Evolutionary conservation across 2,888 invertebrate species (phyloP).

Genomic region (Pseudococcus jackbeardsleyi): DNA sequence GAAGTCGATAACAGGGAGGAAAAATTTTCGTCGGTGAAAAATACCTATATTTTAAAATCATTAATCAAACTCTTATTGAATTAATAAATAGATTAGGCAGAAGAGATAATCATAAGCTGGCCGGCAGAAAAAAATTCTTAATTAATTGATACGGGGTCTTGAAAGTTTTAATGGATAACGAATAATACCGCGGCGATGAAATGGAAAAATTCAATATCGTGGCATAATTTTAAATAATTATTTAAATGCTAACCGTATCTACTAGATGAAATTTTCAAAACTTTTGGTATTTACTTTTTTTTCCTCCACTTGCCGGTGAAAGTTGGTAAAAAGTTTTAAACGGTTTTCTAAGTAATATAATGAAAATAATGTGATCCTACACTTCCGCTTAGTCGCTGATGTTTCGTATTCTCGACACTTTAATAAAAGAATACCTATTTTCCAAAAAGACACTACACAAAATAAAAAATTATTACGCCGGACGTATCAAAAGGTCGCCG

Average conservation of each 20-base stretch:
- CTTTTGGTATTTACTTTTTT: constrained; percentile 37
- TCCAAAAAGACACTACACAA: constrained; percentile 11
- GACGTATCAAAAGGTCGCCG: background rate
- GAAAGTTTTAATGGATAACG: constrained; percentile 39
- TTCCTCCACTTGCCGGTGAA: constrained; percentile 7
- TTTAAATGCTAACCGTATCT: constrained; percentile 26
- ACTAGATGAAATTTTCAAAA: constrained; percentile 45
- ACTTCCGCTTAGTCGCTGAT: constrained; percentile 33
- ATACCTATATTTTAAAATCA: background rate
- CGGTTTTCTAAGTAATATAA: constrained; percentile 40
- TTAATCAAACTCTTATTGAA: constrained; percentile 49
- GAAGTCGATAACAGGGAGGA: background rate
- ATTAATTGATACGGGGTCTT: constrained; percentile 31
- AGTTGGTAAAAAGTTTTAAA: constrained; percentile 43
- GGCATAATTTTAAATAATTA: constrained; percentile 42
- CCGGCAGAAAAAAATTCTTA: constrained; percentile 14
- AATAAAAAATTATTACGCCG: constrained; percentile 19
- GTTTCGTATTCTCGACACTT: constrained; percentile 31
- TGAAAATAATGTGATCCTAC: constrained; percentile 45
- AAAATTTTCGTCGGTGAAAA: too few species aligned
- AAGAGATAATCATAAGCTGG: background rate
- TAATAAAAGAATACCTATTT: constrained; percentile 37
- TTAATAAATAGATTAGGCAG: constrained; percentile 8
- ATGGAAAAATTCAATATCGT: constrained; percentile 36
- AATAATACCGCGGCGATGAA: constrained; percentile 21